These are phyloP conservation scores for Sisyra terminalis DNA, from an alignment of 2,888 invertebrate genomes.

Conservation along the genomic window DNA sequence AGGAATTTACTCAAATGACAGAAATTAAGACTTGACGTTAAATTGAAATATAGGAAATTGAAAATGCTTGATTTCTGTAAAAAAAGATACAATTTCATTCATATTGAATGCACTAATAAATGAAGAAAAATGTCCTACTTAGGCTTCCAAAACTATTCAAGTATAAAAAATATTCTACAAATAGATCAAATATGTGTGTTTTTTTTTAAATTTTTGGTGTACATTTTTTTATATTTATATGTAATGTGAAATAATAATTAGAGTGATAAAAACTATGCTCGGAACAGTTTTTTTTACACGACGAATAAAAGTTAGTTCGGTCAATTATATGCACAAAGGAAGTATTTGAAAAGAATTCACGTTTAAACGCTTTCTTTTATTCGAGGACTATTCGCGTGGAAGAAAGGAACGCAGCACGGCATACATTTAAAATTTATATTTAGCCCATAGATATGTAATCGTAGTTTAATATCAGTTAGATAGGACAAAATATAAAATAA, in stretches of 20 bases:
- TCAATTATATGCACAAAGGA: background rate
- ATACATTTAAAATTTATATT: conserved; percentile 8
- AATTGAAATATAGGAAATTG: background rate
- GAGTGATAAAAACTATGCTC: no score
- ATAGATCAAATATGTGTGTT: no score
- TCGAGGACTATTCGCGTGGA: no score
- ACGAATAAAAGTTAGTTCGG: no score
- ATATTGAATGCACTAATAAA: conserved; percentile 5
- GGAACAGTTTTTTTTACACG: no score
- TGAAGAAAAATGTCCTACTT: background rate
- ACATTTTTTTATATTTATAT: no score
- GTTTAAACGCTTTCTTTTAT: no score
- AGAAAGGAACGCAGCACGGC: conserved; percentile 6
- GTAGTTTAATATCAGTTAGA: conserved; percentile 8
- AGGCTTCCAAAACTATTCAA: conserved; percentile 1
- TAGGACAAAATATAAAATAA: conserved; percentile 7
- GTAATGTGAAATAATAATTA: no score
- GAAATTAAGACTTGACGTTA: background rate
- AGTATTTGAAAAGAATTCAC: background rate
- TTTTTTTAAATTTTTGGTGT: no score
- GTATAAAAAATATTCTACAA: no score
- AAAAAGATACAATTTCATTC: conserved; percentile 1
- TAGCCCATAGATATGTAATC: conserved; percentile 9
- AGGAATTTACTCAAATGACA: no score
- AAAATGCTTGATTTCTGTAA: conserved; percentile 3